Base-by-base conservation (phyloP, 2,797 vertebrate genomes). In the Fistularia commersonii region DNA sequence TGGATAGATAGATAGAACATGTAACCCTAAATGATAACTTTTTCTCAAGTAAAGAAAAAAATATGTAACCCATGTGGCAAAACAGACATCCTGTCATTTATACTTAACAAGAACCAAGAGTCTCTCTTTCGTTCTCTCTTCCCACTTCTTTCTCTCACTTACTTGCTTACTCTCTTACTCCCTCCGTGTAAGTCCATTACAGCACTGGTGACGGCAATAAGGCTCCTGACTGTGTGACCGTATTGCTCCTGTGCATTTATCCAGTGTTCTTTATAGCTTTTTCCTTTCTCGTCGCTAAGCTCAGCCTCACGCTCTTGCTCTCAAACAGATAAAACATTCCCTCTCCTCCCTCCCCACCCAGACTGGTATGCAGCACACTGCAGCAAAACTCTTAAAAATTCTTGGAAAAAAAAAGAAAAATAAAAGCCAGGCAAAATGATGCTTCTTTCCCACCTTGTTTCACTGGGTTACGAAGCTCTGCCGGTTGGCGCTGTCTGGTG, bases 311-410 rank as follows among this genome's bases (percentile, higher is more conserved):
- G 47, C 61, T 54, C 60, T 68, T 35, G 50, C 48, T 63, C 66
- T 64, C 42, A 9, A 54, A 54, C 61, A 72, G 79, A 83, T 77
- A 76, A 75, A 84, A 79, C 64, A 69, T 78, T 69, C 71, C 54
- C 74, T 51, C 52, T 41, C 64, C 68, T 75, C 72, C 65, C 77
- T 76, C 81, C 78, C 77, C 76, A 74, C 72, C 68, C 72, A 61
- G 61, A 55, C 74, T 75, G 81, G 77, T 78, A 82, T 81, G 79
- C 83, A 85, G 79, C 82, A 83, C 74, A 86, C 80, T 88, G 86
- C 86, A 88, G 86, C 79, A 88, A 81, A 84, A 78, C 74, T 82
- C 61, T 51, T 37, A 41, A 57, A 66, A 67, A 69, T 71, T 52
- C 41, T 39, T 13, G 1, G 47, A 34, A 32, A n/a, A 54, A 44